Base-by-base conservation (phyloP, 2,888 invertebrate species). In the Coenonympha glycerion region DNA sequence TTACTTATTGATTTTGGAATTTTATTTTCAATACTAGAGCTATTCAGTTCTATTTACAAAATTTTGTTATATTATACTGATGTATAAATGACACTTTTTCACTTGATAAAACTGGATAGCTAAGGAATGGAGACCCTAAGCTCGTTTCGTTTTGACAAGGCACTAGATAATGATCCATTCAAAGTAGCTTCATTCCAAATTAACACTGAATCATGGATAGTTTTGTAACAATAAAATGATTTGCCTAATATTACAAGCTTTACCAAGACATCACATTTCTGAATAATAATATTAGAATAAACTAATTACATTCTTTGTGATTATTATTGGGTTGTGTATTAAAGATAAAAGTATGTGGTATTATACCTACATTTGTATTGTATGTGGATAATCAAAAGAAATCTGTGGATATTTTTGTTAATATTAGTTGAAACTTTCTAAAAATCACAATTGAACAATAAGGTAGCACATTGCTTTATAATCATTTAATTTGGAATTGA, bases 401-500 rank as follows among this genome's bases (percentile, higher is more conserved):
- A 5, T 18, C 5, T 34, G n/a, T 34, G 3, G 9, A n/a, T 16
- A 16, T 6, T 16, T 9, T 11, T 19, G 6, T 19, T 5, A 19
- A 21, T 19, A 11, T 19, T 6, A 11, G 11, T 19, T n/a, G 21
- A 3, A 36, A 36, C 3, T 36, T n/a, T 11, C n/a, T 9, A 33
- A 16, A 30, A 33, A 16, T n/a, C 51, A 40, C 37, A 47, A 47
- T 42, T 47, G 42, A 42, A 9, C 13, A 37, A 21, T 39, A 28
- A n/a, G 28, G 22, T 19, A 4, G 9, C 52, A 42, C 33, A 6
- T 24, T 24, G 30, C 28, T 46, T 46, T 30, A 3, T 22, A 26
- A 22, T n/a, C 6, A 9, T 28, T n/a, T 21, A 31, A 34, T 46
- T 53, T 33, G 45, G 40, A 44, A 40, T 36, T 49, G 36, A 46